Evolutionary conservation across 2,113 vertebrate genomes (phyloP), one percentile per base, ranked within the genome.

Genomic region (Naja naja): DNA sequence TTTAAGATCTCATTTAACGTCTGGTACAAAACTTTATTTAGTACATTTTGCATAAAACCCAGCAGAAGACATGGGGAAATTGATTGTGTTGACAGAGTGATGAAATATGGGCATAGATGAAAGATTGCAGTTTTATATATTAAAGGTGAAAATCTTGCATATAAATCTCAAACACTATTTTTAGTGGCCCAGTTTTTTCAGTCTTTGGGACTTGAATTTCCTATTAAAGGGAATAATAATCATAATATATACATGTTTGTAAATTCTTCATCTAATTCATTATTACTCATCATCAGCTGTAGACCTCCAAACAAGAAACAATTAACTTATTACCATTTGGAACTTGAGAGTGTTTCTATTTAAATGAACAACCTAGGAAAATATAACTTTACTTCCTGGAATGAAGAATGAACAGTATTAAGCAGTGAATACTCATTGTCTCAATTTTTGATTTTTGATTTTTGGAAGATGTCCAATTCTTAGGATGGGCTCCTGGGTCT

Each of bases 11-110:
- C 58, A 89, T 91, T 91, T 87, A 64, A 88, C 45, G 10, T 45
- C 90, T 81, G 25, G 87, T 87, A 92, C 55, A 47, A 93, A 6
- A 95, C 95, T 94, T 94, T 90, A 89, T 94, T 88, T 94, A 34
- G 25, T 94, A 20, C 22, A 86, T 54, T 93, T 54, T 69, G 43
- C 49, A 91, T 11, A 88, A n/a, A 85, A 86, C 53, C 27, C 30
- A 55, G 53, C 16, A 47, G 58, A 43, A n/a, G 89, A 47, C 30
- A 34, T 39, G 92, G 23, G 18, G 4, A 92, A 94, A 96, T 94
- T 92, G 95, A 89, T 69, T 81, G 1, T 23, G 55, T 89, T 1
- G 0, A 91, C 87, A 53, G 89, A 12, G 7, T 95, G 94, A 92
- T 91, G 92, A 93, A 94, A 95, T 89, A 85, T 91, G 91, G 90